Conservation (phyloP, 2,888 invertebrate species). For the Phortica magna region DNA sequence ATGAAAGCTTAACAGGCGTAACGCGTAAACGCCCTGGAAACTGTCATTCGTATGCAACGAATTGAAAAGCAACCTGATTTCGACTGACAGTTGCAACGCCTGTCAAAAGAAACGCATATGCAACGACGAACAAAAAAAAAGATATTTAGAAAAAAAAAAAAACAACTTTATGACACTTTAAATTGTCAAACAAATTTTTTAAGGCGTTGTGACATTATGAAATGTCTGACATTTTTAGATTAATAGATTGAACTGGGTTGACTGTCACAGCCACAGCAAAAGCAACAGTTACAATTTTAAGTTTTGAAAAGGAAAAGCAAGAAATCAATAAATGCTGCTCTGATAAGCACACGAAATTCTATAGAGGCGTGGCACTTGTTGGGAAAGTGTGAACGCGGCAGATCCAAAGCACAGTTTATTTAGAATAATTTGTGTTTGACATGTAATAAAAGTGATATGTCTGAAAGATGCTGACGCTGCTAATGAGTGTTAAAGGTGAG, state of each 20-base stretch:
- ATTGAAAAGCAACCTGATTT: conserved; percentile 30
- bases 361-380: no score
- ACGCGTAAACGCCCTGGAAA: conserved; percentile 33
- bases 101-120: conserved; percentile 16
- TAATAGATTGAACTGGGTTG: conserved; percentile 22
- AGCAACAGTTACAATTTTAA: not conserved
- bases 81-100: conserved; percentile 28
- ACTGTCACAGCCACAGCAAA: not conserved
- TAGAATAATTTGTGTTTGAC: no score
- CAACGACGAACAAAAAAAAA: not conserved
- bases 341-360: not conserved
- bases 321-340: not conserved
- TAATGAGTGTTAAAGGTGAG: no score
- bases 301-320: not conserved
- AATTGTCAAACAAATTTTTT: conserved; percentile 29
- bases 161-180: conserved; percentile 28
- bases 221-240: conserved; percentile 30
- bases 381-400: no score
- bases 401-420: no score
- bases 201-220: conserved; percentile 25
- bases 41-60: conserved; percentile 14
- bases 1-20: conserved; percentile 32
- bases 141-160: not conserved
- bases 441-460: no score
- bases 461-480: no score